Evolutionary conservation across 2,797 vertebrate species (phyloP).

Genomic region (Myoxocephalus aenaeus): DNA sequence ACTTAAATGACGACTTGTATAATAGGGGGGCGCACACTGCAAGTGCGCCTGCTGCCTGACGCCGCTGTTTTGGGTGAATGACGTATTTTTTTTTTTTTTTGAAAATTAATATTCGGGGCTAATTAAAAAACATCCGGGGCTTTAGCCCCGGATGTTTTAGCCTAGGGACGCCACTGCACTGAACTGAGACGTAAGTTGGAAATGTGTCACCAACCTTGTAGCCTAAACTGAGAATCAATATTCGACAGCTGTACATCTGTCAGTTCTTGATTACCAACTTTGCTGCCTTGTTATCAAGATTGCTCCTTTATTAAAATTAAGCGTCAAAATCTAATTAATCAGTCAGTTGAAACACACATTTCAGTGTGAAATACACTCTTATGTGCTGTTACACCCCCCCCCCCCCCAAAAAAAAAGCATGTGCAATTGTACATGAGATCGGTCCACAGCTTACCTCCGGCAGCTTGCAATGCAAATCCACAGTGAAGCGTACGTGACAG

Average conservation of each 20-base stretch:
- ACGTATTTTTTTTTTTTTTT: too few species aligned
- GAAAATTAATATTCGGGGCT: too few species aligned
- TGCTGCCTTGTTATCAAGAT: neutral
- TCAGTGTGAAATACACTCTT: neutral
- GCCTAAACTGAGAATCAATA: too few species aligned
- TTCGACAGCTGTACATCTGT: conserved; percentile 1
- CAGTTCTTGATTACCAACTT: conserved; percentile 42
- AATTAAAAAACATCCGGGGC: too few species aligned
- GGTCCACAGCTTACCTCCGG: conserved; percentile 56
- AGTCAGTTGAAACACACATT: neutral
- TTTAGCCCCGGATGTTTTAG: too few species aligned
- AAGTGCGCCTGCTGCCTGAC: too few species aligned
- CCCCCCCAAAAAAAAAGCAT: neutral
- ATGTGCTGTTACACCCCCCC: neutral
- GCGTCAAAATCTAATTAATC: neutral
- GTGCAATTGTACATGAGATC: neutral
- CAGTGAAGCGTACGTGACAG: conserved; percentile 78
- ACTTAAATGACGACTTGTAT: too few species aligned
- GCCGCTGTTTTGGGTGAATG: too few species aligned
- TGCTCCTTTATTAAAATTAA: neutral
- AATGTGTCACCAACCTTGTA: neutral
- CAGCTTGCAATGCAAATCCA: conserved; percentile 62
- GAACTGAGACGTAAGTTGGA: neutral
- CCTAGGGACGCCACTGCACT: too few species aligned
- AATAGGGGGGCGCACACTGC: too few species aligned